Conservation (phyloP, 2,888 invertebrate species). For the Tetramorium bicarinatum region DNA sequence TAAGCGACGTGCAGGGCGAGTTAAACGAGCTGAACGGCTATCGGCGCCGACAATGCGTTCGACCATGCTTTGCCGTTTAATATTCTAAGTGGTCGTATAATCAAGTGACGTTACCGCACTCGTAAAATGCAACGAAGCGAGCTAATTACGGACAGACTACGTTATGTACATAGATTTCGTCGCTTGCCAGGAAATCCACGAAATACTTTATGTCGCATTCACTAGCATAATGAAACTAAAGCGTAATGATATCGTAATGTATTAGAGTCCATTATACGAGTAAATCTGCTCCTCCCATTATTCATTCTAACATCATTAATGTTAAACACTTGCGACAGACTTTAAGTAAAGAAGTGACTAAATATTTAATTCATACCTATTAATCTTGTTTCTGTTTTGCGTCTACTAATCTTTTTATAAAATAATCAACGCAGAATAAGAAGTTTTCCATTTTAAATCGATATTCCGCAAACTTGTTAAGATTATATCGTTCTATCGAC, state of each 20-base stretch:
- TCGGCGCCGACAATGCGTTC: constrained; percentile 52
- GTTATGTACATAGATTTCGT: constrained; percentile 45
- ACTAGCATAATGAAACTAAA: not conserved
- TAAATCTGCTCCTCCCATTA: not conserved
- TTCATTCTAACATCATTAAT: not conserved
- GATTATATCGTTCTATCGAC: constrained; percentile 34
- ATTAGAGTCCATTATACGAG: not conserved
- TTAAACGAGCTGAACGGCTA: constrained; percentile 57
- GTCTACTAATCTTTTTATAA: not conserved
- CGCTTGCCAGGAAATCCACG: constrained; percentile 26
- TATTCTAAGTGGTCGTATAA: constrained; percentile 67
- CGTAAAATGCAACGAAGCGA: constrained; percentile 70
- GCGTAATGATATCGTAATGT: constrained; percentile 3
- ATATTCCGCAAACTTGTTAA: constrained; percentile 35
- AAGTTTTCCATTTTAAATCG: not conserved
- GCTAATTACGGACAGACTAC: constrained; percentile 64
- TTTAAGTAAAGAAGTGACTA: not conserved
- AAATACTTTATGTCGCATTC: constrained; percentile 28
- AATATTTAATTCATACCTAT: not conserved
- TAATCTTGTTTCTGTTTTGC: not conserved
- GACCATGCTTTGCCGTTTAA: constrained; percentile 79
- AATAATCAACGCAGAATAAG: constrained; percentile 19
- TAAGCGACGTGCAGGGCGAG: constrained; percentile 51
- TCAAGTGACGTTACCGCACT: constrained; percentile 68
- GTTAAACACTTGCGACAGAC: not conserved